Evolutionary conservation across 2,888 invertebrate genomes (phyloP), one percentile per base, ranked within the genome.

Genomic region (Cataglyphis albicans): DNA sequence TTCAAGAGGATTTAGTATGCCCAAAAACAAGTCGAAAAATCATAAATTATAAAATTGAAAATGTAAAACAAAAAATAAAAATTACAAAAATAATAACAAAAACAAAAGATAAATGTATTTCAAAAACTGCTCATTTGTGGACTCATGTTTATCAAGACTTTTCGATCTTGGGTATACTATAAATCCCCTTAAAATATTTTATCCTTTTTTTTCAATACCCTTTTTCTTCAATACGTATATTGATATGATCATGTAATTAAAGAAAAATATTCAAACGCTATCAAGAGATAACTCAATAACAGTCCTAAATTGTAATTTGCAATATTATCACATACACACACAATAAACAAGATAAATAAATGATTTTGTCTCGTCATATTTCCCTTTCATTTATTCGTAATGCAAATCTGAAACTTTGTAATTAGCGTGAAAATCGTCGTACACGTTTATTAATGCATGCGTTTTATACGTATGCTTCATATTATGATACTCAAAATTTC

Each of bases 381-480:
- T 25, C 0, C 10, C 41, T 32, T n/a, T n/a, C 12, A 61, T 25
- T 32, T 32, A 7, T 35, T 1, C 32, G 15, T 4, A 18, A 48
- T 4, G 3, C 29, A 32, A 63, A 44, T 63, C 5, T 21, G 25
- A 21, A 48, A 35, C 35, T 52, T 52, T 15, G 35, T 35, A 64
- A 75, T 65, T 75, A 55, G 18, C 52, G 3, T n/a, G 52, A 75
- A 25, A 5, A 63, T 48, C 32, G 2, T 41, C 9, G 63, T 29
- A 4, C 32, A 25, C 21, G 3, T 35, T 64, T 35, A 12, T 52
- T 48, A 65, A 48, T 52, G 35, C 12, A 35, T 2, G 10, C 1
- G 32, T 4, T 29, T 18, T 21, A 7, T 3, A 7, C 15, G 7
- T 18, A 21, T 9, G 6, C 25, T 64, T 74, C 21, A 15, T 63